phyloP scores from a whole-genome alignment of 1,140 invertebrate species.

The Ceratina calcarata region DNA sequence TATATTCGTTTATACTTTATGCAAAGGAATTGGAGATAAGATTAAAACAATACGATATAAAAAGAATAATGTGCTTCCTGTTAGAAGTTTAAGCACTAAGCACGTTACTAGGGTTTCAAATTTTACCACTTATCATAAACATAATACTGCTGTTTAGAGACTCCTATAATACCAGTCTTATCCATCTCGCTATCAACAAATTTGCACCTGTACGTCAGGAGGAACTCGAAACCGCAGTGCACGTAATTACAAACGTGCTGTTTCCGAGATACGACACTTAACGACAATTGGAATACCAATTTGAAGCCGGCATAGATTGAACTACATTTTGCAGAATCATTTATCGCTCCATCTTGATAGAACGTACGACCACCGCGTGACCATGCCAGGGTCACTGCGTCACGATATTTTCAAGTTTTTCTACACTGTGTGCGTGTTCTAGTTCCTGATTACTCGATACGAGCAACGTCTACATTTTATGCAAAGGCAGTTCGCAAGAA shows the following conservation, averaged over 20 bases:
- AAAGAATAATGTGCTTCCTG: no score
- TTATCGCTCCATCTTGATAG: not conserved
- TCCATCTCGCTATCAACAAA: not conserved
- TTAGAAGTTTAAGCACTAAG: no score
- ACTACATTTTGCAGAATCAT: not conserved
- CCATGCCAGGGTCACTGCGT: not conserved
- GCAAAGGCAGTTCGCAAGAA: no score
- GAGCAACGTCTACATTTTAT: not conserved
- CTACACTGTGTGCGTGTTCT: not conserved
- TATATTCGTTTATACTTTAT: not conserved
- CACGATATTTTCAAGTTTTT: not conserved
- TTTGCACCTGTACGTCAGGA: not conserved
- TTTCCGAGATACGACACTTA: no score
- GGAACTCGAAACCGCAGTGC: not conserved
- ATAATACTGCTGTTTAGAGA: not conserved
- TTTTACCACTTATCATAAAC: no score
- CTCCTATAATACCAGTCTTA: not conserved
- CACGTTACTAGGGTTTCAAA: no score
- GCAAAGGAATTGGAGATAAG: not conserved
- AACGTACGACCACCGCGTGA: constrained; percentile 1
- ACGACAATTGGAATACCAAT: not conserved
- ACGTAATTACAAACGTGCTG: not conserved
- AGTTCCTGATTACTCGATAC: not conserved
- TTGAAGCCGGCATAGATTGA: not conserved
- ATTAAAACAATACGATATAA: no score